phyloP scores from a whole-genome alignment of 1,140 invertebrate species.

The Cydia splendana region DNA sequence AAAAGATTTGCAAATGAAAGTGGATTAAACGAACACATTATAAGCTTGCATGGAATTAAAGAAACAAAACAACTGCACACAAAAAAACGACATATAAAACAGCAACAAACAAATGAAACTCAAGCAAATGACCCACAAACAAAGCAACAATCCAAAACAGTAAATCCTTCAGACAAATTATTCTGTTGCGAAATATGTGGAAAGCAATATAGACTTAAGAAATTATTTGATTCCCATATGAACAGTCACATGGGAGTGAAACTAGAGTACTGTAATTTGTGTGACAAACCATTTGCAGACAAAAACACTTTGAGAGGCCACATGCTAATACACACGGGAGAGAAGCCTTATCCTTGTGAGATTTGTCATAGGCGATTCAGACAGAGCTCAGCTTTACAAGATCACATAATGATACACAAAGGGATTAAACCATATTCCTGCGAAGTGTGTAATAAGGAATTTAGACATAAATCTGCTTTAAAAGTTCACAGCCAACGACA shows the following conservation, averaged over 20 bases:
- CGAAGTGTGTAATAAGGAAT: not conserved
- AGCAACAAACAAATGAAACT: not conserved
- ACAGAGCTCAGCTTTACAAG: constrained; percentile 7
- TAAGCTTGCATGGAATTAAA: constrained; percentile 7
- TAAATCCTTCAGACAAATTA: not conserved
- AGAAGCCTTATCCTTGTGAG: constrained; percentile 1
- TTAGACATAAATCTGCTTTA: constrained; percentile 6
- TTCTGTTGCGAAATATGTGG: constrained; percentile 11
- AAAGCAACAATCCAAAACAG: not conserved
- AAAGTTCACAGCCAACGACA: constrained; percentile 12
- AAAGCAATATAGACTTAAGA: constrained; percentile 17
- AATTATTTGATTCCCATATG: constrained; percentile 5
- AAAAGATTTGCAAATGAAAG: not conserved
- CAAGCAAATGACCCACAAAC: not conserved
- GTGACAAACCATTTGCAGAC: not conserved
- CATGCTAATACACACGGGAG: constrained; percentile 12
- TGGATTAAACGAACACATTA: constrained; percentile 11
- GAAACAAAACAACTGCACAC: not conserved
- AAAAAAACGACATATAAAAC: not conserved
- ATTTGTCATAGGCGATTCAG: constrained; percentile 2
- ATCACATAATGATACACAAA: constrained; percentile 19
- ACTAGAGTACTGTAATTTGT: not conserved
- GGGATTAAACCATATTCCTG: not conserved
- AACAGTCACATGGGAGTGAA: constrained; percentile 9
- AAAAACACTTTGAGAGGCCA: constrained; percentile 4